Percentiles rank a stretch among this genome's conserved stretches.
phyloP scores from a whole-genome alignment of 2,113 vertebrate genomes.

The Gulo gulo region DNA sequence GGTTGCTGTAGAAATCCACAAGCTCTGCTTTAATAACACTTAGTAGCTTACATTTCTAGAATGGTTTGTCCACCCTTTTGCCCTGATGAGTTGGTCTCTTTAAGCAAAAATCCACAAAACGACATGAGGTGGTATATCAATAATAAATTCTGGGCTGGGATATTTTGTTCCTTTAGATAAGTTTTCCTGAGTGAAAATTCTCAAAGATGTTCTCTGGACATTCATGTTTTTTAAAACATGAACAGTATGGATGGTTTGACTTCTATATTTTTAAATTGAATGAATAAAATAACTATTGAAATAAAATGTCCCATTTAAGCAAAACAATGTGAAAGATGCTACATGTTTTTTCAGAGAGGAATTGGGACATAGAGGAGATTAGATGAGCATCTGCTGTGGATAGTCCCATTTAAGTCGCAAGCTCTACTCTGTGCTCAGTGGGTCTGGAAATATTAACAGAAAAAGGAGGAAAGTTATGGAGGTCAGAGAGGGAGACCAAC shows the following conservation, averaged over 20 bases:
- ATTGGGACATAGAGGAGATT: background rate
- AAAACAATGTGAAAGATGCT: background rate
- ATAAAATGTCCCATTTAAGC: background rate
- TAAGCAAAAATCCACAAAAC: background rate
- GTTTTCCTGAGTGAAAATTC: background rate
- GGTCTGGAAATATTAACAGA: background rate
- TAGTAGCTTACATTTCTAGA: background rate
- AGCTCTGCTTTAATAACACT: background rate
- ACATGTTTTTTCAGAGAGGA: background rate
- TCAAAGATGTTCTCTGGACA: background rate
- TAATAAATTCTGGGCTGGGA: background rate
- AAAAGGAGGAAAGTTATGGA: background rate
- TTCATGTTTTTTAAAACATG: background rate
- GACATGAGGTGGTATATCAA: background rate
- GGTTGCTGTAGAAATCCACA: background rate
- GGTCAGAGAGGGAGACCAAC: background rate
- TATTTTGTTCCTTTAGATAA: background rate
- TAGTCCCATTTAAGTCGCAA: background rate
- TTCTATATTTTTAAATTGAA: background rate
- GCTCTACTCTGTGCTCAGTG: background rate
- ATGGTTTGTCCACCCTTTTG: background rate
- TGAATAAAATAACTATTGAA: background rate
- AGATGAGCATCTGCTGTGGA: background rate
- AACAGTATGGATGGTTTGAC: too few species aligned
- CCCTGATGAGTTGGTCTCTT: background rate